A percentile compares a stretch with the other conserved stretches of the same genome.
phyloP scores from a whole-genome alignment of 2,113 vertebrate genomes.

The Tragelaphus strepsiceros region DNA sequence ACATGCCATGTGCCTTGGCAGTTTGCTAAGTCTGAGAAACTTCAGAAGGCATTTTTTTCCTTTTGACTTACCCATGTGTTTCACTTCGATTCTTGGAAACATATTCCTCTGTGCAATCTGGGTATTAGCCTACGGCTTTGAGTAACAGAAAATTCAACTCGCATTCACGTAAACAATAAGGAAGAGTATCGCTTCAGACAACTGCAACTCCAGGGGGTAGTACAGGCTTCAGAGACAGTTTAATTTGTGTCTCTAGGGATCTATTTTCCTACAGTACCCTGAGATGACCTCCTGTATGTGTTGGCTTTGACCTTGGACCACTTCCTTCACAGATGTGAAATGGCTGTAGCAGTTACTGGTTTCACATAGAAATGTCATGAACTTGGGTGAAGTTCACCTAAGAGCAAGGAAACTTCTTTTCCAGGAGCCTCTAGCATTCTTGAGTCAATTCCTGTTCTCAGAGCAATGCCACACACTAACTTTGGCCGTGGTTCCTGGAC shows the following conservation, averaged over 20 bases:
- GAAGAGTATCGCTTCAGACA: neutral
- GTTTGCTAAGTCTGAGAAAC: constrained; percentile 62
- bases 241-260: neutral
- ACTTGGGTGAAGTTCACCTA: neutral
- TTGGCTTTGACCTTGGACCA: neutral
- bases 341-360: neutral
- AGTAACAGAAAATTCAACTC: constrained; percentile 9
- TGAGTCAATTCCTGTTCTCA: neutral
- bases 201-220: neutral
- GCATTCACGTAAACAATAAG: neutral
- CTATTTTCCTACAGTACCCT: neutral
- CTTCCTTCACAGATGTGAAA: neutral
- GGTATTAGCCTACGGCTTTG: constrained; percentile 26
- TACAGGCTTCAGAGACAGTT: neutral
- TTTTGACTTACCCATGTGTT: constrained; percentile 68
- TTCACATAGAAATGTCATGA: neutral
- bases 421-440: neutral
- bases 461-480: neutral
- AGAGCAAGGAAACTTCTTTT: neutral
- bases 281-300: neutral
- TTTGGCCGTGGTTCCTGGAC: neutral
- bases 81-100: constrained; percentile 63
- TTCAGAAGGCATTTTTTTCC: constrained; percentile 63
- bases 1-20: constrained; percentile 67
- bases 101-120: neutral